phyloP scores from a whole-genome alignment of 2,797 vertebrate species.

The Australoheros facetus region DNA sequence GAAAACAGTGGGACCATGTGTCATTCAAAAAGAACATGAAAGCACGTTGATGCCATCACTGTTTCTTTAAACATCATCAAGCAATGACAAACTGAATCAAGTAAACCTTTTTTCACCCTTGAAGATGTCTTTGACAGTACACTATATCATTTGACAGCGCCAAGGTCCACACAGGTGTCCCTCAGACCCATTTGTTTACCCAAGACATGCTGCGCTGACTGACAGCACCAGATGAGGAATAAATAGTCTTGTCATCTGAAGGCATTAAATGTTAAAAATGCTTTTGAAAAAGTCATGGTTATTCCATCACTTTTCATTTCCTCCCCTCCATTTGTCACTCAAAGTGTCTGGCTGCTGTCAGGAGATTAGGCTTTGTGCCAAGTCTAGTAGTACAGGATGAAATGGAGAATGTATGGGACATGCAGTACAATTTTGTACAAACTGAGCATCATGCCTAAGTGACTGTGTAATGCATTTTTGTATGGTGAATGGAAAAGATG shows the following conservation, averaged over 20 bases:
- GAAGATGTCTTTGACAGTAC: slow-evolving; percentile 16
- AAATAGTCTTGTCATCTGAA: slow-evolving; percentile 27
- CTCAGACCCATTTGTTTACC: slow-evolving; percentile 30
- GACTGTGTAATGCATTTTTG: background rate
- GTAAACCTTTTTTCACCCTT: background rate
- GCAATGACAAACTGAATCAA: background rate
- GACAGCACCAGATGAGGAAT: slow-evolving; percentile 44
- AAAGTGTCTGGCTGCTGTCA: slow-evolving; percentile 48
- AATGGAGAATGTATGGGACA: slow-evolving; percentile 6
- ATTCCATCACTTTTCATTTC: slow-evolving; percentile 57
- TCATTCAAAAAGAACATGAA: background rate
- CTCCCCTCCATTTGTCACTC: slow-evolving; percentile 45
- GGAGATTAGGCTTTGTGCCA: slow-evolving; percentile 37
- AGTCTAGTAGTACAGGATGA: slow-evolving; percentile 32
- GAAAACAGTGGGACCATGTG: slow-evolving; percentile 6
- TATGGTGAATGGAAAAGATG: background rate
- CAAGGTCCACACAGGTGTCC: slow-evolving; percentile 24
- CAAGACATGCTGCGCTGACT: slow-evolving; percentile 16
- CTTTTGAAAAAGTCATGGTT: slow-evolving; percentile 22
- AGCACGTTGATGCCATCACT: background rate
- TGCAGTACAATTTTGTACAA: background rate
- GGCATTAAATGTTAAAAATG: slow-evolving; percentile 40
- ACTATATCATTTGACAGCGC: slow-evolving; percentile 8
- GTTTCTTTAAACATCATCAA: slow-evolving; percentile 1
- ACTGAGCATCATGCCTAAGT: slow-evolving; percentile 1